Base-by-base conservation (phyloP, 2,888 invertebrate species). In the Hypolimnas misippus region DNA sequence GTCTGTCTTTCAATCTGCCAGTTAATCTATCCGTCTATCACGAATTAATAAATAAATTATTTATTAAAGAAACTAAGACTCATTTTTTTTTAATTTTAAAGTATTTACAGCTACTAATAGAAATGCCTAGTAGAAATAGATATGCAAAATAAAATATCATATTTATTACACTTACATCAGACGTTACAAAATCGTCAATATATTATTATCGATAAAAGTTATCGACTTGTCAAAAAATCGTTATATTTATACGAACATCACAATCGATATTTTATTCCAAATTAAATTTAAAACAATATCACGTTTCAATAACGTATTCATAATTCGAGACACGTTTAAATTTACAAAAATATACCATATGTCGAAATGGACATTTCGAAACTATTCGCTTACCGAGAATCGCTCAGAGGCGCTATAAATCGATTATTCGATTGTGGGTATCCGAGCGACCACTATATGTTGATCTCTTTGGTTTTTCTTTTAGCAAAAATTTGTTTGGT, bases 361-460 rank as follows among this genome's bases (percentile, higher is more conserved):
- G 65, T 69, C 73, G 65, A 70, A 71, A 66, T 57, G 68, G 57
- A 70, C 68, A 46, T 49, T 49, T 49, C 53, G 53, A 65, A 46
- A 76, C 78, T 77, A 81, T 84, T 83, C 81, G 79, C 77, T 78
- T 86, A 82, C 84, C 74, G 42, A 73, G 84, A 85, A 86, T 63
- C 70, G 73, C 76, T 79, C 74, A 75, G 76, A 81, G 78, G 79
- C 70, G 80, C 77, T 79, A 81, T 81, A 82, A 83, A 85, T 83
- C 77, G 79, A 77, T 66, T 73, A 74, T 78, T 73, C 67, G 67
- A 70, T 68, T 69, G 67, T 68, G 69, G 67, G 62, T 69, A 69
- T 70, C 77, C 75, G 76, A 54, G 66, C 67, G 73, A 58, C 85
- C 78, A 83, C 42, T 71, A 52, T 72, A 74, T 57, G 57, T 54